Percentiles rank a stretch among this genome's conserved stretches.
Evolutionary conservation across 2,797 vertebrate species (phyloP).

Genomic region (Spheniscus humboldti): DNA sequence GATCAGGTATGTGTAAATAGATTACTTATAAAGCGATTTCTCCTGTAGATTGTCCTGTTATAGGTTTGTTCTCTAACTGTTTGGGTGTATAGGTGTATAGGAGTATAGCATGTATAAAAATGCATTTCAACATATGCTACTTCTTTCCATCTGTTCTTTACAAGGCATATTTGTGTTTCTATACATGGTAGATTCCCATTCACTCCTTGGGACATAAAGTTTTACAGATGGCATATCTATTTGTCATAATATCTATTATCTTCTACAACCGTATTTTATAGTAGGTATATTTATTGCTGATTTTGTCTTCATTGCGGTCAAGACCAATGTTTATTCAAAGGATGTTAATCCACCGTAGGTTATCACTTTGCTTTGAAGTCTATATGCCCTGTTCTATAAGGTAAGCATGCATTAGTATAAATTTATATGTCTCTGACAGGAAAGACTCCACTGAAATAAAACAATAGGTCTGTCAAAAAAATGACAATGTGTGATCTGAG

Average conservation of each 20-base stretch:
- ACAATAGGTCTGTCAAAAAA: background rate
- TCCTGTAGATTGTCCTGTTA: background rate
- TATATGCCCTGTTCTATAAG: background rate
- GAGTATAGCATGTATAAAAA: background rate
- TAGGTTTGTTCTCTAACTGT: background rate
- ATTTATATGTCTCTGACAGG: background rate
- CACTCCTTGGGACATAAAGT: background rate
- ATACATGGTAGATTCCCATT: background rate
- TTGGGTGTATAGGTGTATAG: background rate
- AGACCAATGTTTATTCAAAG: background rate
- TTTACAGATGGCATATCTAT: background rate
- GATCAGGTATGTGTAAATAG: background rate
- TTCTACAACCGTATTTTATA: background rate
- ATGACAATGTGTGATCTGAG: background rate
- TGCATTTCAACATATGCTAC: background rate
- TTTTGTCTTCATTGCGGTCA: background rate
- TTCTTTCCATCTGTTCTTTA: background rate
- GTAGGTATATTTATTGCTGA: background rate
- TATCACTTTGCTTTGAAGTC: background rate
- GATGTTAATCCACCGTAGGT: background rate
- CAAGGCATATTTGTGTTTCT: background rate
- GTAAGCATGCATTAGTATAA: background rate
- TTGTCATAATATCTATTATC: background rate
- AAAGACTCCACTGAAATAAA: background rate
- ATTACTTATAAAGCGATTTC: background rate